Conservation (phyloP, 2,888 invertebrate genomes). For the Bimastos eiseni region DNA sequence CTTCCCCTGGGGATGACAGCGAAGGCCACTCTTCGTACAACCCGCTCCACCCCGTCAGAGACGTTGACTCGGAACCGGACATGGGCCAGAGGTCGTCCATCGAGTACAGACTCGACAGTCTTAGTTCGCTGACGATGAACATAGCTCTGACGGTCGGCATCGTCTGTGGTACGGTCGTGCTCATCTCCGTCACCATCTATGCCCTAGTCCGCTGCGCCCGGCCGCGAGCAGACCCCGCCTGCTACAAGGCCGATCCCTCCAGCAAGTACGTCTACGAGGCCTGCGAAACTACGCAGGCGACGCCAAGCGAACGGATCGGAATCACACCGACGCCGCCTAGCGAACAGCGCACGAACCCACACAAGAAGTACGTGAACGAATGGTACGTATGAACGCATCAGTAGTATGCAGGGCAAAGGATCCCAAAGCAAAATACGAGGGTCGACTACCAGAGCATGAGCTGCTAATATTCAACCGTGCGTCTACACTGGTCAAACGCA, state of each 20-base stretch:
- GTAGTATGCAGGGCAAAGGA: background rate
- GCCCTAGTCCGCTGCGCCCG: conserved; percentile 21
- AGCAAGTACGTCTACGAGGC: conserved; percentile 24
- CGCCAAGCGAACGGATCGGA: background rate
- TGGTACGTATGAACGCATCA: background rate
- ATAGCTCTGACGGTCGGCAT: conserved; percentile 9
- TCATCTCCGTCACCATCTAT: conserved; percentile 10
- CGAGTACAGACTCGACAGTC: background rate
- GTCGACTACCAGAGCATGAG: background rate
- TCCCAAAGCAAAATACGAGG: background rate
- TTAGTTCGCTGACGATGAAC: conserved; percentile 19
- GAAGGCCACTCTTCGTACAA: background rate
- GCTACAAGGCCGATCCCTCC: conserved; percentile 13
- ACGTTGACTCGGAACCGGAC: background rate
- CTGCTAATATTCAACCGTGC: background rate
- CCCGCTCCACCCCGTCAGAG: background rate
- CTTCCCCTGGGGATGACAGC: background rate
- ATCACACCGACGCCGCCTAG: conserved; percentile 22
- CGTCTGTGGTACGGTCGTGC: background rate
- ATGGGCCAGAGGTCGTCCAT: background rate
- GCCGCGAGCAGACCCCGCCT: background rate
- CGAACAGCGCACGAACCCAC: conserved; percentile 2
- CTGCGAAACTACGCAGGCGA: conserved; percentile 16
- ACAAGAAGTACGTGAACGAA: conserved; percentile 15
- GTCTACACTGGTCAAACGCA: too few relatives aligned